A percentile compares a stretch with the other conserved stretches of the same genome.
Evolutionary conservation across 2,113 vertebrate species (phyloP).

Genomic region (Chloropsis hardwickii): DNA sequence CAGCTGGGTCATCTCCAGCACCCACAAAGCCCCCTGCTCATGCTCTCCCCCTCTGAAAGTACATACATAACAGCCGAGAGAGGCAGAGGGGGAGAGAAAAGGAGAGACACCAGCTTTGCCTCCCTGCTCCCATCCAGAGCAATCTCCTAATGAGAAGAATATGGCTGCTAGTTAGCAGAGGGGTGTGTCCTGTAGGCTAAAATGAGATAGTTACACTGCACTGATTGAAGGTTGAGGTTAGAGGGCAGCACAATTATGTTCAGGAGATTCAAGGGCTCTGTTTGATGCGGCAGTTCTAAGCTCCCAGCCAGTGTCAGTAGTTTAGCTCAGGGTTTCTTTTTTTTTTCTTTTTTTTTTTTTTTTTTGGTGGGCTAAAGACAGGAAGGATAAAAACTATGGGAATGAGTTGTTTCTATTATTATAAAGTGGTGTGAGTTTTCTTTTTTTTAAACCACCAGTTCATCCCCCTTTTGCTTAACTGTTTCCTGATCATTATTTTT

Average conservation of each 20-base stretch:
- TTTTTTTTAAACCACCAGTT: conserved; percentile 20
- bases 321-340: conserved; percentile 75
- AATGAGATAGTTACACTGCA: conserved; percentile 82
- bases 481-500: conserved; percentile 67
- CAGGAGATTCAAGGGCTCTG: conserved; percentile 82
- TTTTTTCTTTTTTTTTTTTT: conserved; percentile 67
- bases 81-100: conserved; percentile 31
- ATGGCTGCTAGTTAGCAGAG: conserved; percentile 97
- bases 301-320: conserved; percentile 81
- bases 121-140: conserved; percentile 53
- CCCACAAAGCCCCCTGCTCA: background rate
- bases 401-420: conserved; percentile 84
- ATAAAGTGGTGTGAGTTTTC: conserved; percentile 63
- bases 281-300: conserved; percentile 96
- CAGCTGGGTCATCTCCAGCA: background rate
- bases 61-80: background rate
- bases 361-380: conserved; percentile 79
- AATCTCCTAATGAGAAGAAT: conserved; percentile 94
- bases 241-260: conserved; percentile 98
- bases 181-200: conserved; percentile 87
- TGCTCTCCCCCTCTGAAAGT: background rate
- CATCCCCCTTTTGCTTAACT: conserved; percentile 60
- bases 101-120: conserved; percentile 41
- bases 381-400: conserved; percentile 92
- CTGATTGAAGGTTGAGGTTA: conserved; percentile 90